Percentiles rank a stretch among this genome's conserved stretches.
phyloP scores from a whole-genome alignment of 2,797 vertebrate species.

The Buceros bicornis region DNA sequence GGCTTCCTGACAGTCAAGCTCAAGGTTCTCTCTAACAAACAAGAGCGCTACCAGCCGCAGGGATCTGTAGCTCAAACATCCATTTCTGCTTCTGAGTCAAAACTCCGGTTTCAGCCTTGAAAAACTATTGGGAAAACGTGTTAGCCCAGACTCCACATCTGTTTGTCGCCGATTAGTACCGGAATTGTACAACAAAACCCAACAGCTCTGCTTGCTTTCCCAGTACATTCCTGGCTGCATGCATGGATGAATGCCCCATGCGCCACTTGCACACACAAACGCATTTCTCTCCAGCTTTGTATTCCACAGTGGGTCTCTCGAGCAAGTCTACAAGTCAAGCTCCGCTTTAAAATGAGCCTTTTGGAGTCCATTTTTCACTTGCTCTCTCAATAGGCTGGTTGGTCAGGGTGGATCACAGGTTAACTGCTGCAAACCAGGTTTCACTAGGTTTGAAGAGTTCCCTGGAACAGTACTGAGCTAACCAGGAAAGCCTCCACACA shows the following conservation, averaged over 20 bases:
- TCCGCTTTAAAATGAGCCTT: not conserved
- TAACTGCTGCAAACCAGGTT: not conserved
- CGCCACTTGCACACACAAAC: not conserved
- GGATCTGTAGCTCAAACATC: not conserved
- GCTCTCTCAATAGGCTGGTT: not conserved
- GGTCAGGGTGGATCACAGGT: not conserved
- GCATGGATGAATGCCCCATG: not conserved
- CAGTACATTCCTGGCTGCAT: not conserved
- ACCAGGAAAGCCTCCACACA: not conserved
- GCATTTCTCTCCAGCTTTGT: not conserved
- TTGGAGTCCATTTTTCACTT: not conserved
- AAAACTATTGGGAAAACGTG: not conserved
- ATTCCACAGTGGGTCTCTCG: not conserved
- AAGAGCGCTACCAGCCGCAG: not conserved
- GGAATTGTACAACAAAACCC: not conserved
- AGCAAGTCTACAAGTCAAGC: not conserved
- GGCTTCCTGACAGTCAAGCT: not conserved
- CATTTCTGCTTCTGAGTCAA: not conserved
- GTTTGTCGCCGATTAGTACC: not conserved
- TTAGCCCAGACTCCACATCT: not conserved
- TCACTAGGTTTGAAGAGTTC: not conserved
- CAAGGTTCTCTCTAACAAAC: not conserved
- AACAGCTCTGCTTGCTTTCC: slow-evolving; percentile 17
- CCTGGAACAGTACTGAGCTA: not conserved
- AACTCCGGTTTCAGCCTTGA: not conserved